Conservation (phyloP, 2,797 vertebrate genomes). For the Anguilla anguilla region DNA sequence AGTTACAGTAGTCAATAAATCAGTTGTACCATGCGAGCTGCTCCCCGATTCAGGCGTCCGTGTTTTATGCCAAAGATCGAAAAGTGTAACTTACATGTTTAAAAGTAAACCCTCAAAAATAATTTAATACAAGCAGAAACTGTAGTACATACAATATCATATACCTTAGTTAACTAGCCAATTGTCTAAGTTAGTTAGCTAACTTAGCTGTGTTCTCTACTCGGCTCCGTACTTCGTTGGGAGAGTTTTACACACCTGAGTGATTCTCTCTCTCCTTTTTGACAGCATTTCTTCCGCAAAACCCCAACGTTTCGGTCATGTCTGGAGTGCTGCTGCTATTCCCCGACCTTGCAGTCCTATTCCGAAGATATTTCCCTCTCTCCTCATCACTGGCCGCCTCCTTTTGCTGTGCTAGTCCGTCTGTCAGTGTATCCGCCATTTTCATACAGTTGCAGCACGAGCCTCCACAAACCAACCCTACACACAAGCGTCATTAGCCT, state of each 20-base stretch:
- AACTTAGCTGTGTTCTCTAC: slow-evolving; percentile 24
- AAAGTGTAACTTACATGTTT: background rate
- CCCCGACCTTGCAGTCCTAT: slow-evolving; percentile 45
- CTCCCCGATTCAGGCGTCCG: background rate
- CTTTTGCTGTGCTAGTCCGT: slow-evolving; percentile 66
- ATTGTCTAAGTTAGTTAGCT: background rate
- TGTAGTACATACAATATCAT: too few relatives aligned
- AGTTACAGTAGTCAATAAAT: background rate
- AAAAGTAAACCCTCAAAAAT: background rate
- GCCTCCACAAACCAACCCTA: slow-evolving; percentile 32
- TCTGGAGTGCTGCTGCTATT: slow-evolving; percentile 53
- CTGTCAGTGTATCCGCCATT: slow-evolving; percentile 69
- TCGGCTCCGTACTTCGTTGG: slow-evolving; percentile 29
- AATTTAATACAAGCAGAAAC: background rate
- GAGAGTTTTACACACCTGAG: slow-evolving; percentile 73
- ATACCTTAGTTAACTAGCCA: background rate
- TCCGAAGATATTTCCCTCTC: slow-evolving; percentile 55
- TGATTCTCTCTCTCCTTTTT: slow-evolving; percentile 70
- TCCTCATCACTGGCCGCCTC: slow-evolving; percentile 60
- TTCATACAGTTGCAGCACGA: slow-evolving; percentile 58
- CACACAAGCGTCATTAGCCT: slow-evolving; percentile 57
- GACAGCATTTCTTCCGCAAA: slow-evolving; percentile 81
- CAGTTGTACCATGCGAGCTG: background rate
- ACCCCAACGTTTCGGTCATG: slow-evolving; percentile 84
- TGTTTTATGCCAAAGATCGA: background rate